These are phyloP conservation scores for Rambutsinella grinnellia DNA, from an alignment of 2,888 invertebrate species.

Conservation along the genomic window DNA sequence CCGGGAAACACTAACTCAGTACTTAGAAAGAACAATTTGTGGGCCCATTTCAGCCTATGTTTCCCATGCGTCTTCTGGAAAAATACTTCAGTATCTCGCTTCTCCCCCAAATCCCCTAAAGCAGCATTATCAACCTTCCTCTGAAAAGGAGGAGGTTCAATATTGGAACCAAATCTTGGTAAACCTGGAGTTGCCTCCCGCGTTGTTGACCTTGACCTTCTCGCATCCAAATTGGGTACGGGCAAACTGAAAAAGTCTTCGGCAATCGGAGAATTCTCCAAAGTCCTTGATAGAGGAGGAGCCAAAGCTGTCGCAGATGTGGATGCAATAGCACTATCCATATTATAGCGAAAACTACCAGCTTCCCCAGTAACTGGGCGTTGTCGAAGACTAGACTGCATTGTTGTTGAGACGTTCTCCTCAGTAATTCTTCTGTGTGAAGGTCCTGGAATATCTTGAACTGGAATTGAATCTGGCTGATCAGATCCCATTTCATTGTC, in stretches of 20 bases:
- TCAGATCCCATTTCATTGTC: not conserved
- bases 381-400: conserved; percentile 28
- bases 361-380: conserved; percentile 87
- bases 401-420: conserved; percentile 26
- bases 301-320: conserved; percentile 32
- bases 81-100: conserved; percentile 18
- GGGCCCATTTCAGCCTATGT: conserved; percentile 47
- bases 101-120: conserved; percentile 9
- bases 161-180: not conserved
- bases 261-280: conserved; percentile 18
- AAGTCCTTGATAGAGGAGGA: conserved; percentile 16
- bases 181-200: not conserved
- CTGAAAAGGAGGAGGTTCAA: conserved; percentile 11
- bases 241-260: conserved; percentile 45
- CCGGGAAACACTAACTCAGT: conserved; percentile 60
- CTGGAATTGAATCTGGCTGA: not conserved
- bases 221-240: not conserved
- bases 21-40: conserved; percentile 53
- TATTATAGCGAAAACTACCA: not conserved
- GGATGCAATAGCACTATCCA: conserved; percentile 28
- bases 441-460: not conserved
- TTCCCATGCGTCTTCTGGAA: conserved; percentile 40
- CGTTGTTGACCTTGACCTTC: conserved; percentile 1
- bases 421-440: conserved; percentile 3
- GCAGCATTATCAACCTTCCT: not conserved